Conservation (phyloP, 1,140 invertebrate species). For the Planococcus citri region DNA sequence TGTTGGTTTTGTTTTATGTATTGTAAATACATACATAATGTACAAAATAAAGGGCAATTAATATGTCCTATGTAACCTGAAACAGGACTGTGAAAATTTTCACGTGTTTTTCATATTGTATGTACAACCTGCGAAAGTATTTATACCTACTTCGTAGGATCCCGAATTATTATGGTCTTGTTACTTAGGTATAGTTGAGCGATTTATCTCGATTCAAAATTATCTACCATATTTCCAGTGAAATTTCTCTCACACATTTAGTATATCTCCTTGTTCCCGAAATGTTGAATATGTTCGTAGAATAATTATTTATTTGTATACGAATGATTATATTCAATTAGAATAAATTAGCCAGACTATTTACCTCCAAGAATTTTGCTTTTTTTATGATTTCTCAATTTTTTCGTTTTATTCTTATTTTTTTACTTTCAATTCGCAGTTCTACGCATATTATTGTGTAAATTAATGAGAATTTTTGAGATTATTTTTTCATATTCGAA, state of each 20-base stretch:
- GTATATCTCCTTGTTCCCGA: background rate
- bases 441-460: background rate
- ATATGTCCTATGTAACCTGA: constrained; percentile 5
- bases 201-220: background rate
- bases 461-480: background rate
- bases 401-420: background rate
- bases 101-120: background rate
- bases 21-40: background rate
- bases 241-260: background rate
- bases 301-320: background rate
- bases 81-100: background rate
- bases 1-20: background rate
- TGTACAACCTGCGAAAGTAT: too few species aligned
- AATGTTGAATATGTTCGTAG: background rate
- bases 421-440: background rate
- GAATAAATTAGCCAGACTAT: background rate
- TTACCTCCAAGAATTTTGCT: constrained; percentile 18
- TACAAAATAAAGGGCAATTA: too few species aligned
- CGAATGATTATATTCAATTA: background rate
- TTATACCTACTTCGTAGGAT: too few species aligned
- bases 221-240: background rate
- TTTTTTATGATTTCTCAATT: background rate
- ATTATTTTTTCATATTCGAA: background rate
- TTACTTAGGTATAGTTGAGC: constrained; percentile 2
- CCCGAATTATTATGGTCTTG: background rate